Evolutionary conservation across 2,797 vertebrate genomes (phyloP).

Genomic region (Protonibea diacanthus): DNA sequence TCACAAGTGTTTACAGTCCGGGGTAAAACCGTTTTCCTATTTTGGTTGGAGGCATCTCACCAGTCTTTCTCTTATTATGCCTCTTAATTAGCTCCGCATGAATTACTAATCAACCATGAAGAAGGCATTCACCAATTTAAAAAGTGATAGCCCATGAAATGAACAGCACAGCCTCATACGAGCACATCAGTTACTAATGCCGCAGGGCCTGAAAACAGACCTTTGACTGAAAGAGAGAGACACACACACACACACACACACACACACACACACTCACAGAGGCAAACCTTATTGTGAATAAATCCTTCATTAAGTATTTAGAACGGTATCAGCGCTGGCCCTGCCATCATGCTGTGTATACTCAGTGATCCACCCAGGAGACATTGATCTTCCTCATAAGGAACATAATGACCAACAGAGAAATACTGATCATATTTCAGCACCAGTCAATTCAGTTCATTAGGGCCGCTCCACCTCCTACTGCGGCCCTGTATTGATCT

Average conservation of each 20-base stretch:
- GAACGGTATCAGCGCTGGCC: slow-evolving; percentile 74
- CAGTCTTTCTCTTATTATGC: slow-evolving; percentile 84
- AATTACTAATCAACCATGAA: slow-evolving; percentile 88
- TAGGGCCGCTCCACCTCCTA: slow-evolving; percentile 79
- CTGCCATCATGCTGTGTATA: slow-evolving; percentile 74
- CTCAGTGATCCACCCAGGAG: slow-evolving; percentile 79
- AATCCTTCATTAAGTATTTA: slow-evolving; percentile 86
- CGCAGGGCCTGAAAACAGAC: slow-evolving; percentile 72
- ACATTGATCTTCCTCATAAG: slow-evolving; percentile 87
- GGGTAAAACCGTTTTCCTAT: slow-evolving; percentile 60
- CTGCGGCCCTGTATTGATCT: slow-evolving; percentile 81
- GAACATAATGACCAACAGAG: slow-evolving; percentile 84
- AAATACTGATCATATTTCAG: slow-evolving; percentile 87
- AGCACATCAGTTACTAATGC: slow-evolving; percentile 79
- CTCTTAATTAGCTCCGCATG: slow-evolving; percentile 86
- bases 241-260: slow-evolving; percentile 7
- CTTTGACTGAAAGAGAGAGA: slow-evolving; percentile 66
- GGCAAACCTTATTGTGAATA: slow-evolving; percentile 75
- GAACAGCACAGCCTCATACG: slow-evolving; percentile 80
- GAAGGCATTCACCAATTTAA: slow-evolving; percentile 87
- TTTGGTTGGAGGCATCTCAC: slow-evolving; percentile 79
- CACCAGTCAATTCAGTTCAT: slow-evolving; percentile 83
- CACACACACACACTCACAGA: slow-evolving; percentile 54
- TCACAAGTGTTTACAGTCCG: slow-evolving; percentile 78
- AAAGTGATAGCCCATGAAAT: slow-evolving; percentile 89